phyloP scores from a whole-genome alignment of 1,140 invertebrate species.

The Caenorhabditis inopinata region DNA sequence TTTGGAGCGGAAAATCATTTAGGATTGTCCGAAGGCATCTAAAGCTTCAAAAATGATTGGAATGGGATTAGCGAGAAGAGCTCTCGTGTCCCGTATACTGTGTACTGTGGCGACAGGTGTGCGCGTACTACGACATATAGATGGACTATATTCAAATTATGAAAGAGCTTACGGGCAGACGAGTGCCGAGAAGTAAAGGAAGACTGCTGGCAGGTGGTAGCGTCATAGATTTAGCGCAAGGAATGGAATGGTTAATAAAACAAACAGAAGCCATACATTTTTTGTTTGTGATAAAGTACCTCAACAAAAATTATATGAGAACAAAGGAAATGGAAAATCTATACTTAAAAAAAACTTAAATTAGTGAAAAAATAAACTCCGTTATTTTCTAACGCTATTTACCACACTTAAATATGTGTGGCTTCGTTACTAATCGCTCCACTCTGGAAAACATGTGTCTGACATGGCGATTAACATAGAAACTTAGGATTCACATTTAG shows the following conservation, averaged over 20 bases:
- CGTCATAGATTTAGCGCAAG: slow-evolving; percentile 14
- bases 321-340: not conserved
- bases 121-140: not conserved
- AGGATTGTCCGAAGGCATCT: not conserved
- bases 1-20: too few relatives aligned
- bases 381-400: not conserved
- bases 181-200: slow-evolving; percentile 1
- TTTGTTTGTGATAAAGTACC: not conserved
- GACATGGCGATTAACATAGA: slow-evolving; percentile 9
- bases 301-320: too few relatives aligned
- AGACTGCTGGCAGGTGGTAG: slow-evolving; percentile 21
- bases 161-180: slow-evolving; percentile 31
- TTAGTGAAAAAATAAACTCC: not conserved
- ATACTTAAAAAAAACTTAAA: too few relatives aligned
- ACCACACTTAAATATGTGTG: not conserved
- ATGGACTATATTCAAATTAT: slow-evolving; percentile 20
- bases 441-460: not conserved
- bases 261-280: slow-evolving; percentile 2
- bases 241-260: slow-evolving; percentile 5
- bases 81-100: not conserved
- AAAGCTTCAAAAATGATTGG: slow-evolving; percentile 15
- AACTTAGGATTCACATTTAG: not conserved
- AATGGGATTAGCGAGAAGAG: not conserved
- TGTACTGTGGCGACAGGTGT: slow-evolving; percentile 33
- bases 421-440: not conserved